Conservation (phyloP, 2,888 invertebrate genomes). For the Slavum lentiscoides region DNA sequence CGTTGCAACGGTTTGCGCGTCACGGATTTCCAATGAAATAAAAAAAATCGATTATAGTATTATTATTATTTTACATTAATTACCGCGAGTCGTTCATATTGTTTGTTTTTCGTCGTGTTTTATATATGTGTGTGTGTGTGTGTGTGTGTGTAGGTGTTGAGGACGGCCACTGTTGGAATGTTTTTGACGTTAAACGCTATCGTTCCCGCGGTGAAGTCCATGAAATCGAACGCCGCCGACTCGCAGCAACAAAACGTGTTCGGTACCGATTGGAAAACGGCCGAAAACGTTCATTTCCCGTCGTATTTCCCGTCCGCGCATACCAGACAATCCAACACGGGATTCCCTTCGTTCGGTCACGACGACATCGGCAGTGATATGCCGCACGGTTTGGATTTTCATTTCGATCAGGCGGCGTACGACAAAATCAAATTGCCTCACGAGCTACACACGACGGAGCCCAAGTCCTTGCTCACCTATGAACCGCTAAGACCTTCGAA, state of each 20-base stretch:
- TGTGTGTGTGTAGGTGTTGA: constrained; percentile 15
- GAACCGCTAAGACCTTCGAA: constrained; percentile 41
- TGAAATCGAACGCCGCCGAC: neutral
- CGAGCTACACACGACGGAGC: neutral
- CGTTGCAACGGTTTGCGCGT: no score
- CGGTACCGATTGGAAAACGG: constrained; percentile 6
- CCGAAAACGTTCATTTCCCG: constrained; percentile 27
- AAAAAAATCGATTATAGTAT: no score
- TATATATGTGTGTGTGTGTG: no score
- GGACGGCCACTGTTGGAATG: constrained; percentile 3
- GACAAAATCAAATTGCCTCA: constrained; percentile 18
- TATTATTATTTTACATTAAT: no score
- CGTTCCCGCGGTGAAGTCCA: neutral
- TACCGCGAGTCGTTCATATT: no score
- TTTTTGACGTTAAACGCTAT: constrained; percentile 7
- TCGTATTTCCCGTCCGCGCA: constrained; percentile 17
- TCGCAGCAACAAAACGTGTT: neutral
- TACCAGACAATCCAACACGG: neutral
- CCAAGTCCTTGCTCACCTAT: constrained; percentile 31
- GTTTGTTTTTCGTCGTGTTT: no score
- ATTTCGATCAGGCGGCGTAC: constrained; percentile 18
- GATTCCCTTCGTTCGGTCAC: neutral
- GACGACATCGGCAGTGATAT: constrained; percentile 18
- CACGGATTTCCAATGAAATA: no score
- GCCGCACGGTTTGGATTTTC: constrained; percentile 1